phyloP scores from a whole-genome alignment of 23 tunicate species.

The Halocynthia roretzi region DNA sequence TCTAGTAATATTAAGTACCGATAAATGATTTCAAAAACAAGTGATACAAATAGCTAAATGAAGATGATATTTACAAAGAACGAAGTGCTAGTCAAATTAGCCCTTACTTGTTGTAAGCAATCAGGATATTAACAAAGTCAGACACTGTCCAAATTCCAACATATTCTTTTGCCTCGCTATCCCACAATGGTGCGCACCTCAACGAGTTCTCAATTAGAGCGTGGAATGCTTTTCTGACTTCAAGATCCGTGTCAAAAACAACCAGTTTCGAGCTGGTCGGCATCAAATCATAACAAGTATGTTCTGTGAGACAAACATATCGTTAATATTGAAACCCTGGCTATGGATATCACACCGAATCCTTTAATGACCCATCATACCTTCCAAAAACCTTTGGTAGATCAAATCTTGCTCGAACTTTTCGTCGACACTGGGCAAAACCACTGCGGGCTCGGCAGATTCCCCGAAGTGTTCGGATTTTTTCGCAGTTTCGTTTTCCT shows the following conservation, averaged over 20 bases:
- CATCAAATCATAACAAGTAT: slow-evolving; percentile 92
- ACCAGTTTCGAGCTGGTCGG: slow-evolving; percentile 88
- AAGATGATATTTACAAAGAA: too few species aligned
- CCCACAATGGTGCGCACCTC: slow-evolving; percentile 86
- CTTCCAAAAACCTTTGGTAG: slow-evolving; percentile 81
- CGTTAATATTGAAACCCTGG: background rate
- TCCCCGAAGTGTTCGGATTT: background rate
- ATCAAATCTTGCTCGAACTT: slow-evolving; percentile 43
- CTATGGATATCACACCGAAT: background rate
- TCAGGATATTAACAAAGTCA: slow-evolving; percentile 65
- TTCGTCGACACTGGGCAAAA: slow-evolving; percentile 5
- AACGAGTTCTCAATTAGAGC: slow-evolving; percentile 63
- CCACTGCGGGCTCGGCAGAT: background rate
- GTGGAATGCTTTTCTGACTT: slow-evolving; percentile 64
- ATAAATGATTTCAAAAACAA: background rate
- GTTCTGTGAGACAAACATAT: slow-evolving; percentile 39
- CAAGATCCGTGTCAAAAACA: slow-evolving; percentile 57
- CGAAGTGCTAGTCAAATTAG: background rate
- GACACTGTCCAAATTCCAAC: slow-evolving; percentile 83
- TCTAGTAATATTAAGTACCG: too few species aligned
- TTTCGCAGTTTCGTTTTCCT: slow-evolving; percentile 27
- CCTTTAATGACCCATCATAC: slow-evolving; percentile 16
- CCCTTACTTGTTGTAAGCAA: slow-evolving; percentile 47
- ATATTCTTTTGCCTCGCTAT: slow-evolving; percentile 21
- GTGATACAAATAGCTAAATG: background rate